phyloP scores from a whole-genome alignment of 2,113 vertebrate species.

The Thinocorus orbignyianus region DNA sequence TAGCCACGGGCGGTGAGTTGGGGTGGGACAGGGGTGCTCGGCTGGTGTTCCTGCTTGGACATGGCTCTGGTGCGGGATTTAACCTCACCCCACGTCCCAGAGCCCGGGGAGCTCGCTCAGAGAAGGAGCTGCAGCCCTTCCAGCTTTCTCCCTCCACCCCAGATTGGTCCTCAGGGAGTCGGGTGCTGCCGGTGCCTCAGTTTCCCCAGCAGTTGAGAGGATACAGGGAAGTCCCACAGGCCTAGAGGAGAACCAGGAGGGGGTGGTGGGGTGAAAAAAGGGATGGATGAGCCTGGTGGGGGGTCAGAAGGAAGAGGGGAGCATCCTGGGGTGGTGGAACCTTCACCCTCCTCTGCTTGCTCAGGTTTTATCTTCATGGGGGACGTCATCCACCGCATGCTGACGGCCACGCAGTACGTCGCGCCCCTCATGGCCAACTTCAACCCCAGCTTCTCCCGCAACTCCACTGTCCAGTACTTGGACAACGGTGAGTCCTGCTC shows the following conservation, averaged over 20 bases:
- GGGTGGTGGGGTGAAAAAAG: neutral
- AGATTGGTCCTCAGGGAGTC: neutral
- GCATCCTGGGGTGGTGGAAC: neutral
- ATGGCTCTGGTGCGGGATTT: accelerated
- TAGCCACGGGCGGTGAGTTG: conserved; percentile 91
- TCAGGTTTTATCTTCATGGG: conserved; percentile 94
- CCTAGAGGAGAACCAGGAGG: neutral
- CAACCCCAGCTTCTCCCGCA: conserved; percentile 90
- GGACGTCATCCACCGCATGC: conserved; percentile 91
- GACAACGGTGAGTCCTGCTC: conserved; percentile 84
- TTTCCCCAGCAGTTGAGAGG: neutral
- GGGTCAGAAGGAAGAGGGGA: neutral
- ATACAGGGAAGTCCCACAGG: accelerated
- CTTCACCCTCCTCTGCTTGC: neutral
- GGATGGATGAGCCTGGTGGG: neutral
- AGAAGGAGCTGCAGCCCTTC: neutral
- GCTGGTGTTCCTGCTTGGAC: accelerated
- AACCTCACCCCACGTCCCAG: neutral
- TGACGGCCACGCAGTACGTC: conserved; percentile 94
- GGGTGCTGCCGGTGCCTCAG: neutral
- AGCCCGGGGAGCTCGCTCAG: accelerated
- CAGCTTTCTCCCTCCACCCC: neutral
- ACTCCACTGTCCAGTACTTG: conserved; percentile 88
- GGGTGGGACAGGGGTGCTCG: neutral
- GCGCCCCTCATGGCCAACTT: conserved; percentile 98